These are phyloP conservation scores for Erythrocercus mccallii DNA, from an alignment of 2,113 vertebrate species.

Conservation along the genomic window DNA sequence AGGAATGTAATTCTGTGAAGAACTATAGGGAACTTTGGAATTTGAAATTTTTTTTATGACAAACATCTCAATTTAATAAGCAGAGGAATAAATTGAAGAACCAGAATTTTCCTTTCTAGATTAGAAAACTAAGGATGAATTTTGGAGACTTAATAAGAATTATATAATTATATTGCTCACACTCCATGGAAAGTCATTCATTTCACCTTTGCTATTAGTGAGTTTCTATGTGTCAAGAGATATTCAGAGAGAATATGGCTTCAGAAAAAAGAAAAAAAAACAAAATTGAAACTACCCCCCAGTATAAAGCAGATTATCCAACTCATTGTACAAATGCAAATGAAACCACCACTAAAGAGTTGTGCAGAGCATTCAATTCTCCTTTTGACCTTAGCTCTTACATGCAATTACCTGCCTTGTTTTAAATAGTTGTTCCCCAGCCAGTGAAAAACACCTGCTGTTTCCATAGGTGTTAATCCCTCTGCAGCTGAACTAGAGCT, in stretches of 20 bases:
- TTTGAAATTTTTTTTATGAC: neutral
- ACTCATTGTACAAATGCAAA: neutral
- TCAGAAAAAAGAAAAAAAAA: neutral
- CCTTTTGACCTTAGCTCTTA: neutral
- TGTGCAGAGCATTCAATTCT: neutral
- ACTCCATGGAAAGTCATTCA: neutral
- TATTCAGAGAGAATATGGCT: neutral
- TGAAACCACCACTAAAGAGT: neutral
- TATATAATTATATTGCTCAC: neutral
- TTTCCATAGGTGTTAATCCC: neutral
- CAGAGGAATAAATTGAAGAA: neutral
- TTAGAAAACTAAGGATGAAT: neutral
- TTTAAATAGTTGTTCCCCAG: neutral
- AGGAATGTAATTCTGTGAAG: neutral
- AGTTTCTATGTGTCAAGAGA: neutral
- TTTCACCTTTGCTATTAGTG: neutral
- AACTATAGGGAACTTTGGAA: neutral
- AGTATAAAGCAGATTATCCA: neutral
- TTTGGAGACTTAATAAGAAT: neutral
- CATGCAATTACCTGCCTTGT: neutral
- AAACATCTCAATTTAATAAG: neutral
- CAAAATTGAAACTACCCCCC: accelerated
- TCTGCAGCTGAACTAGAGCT: neutral
- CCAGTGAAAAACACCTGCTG: neutral
- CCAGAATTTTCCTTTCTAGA: neutral